Evolutionary conservation across 1,140 invertebrate genomes (phyloP), one percentile per base, ranked within the genome.

Genomic region (Drosophila sulfurigaster): DNA sequence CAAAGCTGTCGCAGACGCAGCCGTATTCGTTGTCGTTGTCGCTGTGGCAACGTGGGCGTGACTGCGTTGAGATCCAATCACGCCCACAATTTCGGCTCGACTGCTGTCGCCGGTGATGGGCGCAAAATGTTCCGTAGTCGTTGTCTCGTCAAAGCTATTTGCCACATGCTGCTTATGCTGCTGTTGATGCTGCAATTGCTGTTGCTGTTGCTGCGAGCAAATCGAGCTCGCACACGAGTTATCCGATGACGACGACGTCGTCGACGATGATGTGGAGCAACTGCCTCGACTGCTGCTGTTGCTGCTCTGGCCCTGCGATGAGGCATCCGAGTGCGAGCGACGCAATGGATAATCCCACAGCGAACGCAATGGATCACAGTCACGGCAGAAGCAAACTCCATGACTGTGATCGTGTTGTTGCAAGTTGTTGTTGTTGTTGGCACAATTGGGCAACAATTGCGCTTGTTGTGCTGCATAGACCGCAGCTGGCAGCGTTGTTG

Each of bases 331-430:
- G 11, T 78, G 75, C 7, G 92, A 91, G 43, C 92, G 75, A 7
- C 92, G 74, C 30, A 92, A 46, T 3, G 92, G 92, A 59, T 91
- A 92, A 57, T 91, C 96, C 96, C 96, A 97, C 58, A 97, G 95
- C 68, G 96, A 94, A 46, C 95, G 95, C 15, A 95, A 93, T 0
- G 96, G 96, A 88, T 97, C 96, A 86, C 96, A 97, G 75, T 96
- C 96, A 7, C 95, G 94, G 86, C 96, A 97, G 92, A 96, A 96
- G 92, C 96, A 97, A 92, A 79, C 79, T n/a, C 90, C 90, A 25
- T 92, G 81, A 32, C 77, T 81, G n/a, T 88, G 77, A 83, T 87
- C 83, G 20, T 87, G 83, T 45, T 87, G 83, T 41, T 88, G 83
- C 48, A 73, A 69, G 64, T 6, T 59, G 63, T 5, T 69, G 64